Evolutionary conservation across 2,113 vertebrate species (phyloP).

Genomic region (Machaerirhynchus nigripectus): DNA sequence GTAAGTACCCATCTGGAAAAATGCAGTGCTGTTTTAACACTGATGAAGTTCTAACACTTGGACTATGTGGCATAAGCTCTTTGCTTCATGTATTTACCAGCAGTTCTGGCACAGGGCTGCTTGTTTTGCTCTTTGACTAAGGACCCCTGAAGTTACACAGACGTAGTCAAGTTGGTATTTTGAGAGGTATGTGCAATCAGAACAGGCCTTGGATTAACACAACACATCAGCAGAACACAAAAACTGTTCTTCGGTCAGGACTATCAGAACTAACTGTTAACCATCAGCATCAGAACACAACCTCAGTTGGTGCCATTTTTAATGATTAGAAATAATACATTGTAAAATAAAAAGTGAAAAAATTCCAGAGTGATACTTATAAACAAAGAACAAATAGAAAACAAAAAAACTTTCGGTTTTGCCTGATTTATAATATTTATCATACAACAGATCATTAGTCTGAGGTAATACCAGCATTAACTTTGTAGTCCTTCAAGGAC

Average conservation of each 20-base stretch:
- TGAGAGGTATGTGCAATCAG: not conserved
- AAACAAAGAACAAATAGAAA: conserved; percentile 56
- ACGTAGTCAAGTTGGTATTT: not conserved
- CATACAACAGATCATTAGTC: conserved; percentile 37
- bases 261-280: not conserved
- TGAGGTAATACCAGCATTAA: conserved; percentile 39
- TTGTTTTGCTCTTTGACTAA: not conserved
- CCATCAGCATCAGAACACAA: conserved; percentile 39
- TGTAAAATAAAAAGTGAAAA: conserved; percentile 45
- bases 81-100: not conserved
- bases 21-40: not conserved
- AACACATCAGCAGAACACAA: not conserved
- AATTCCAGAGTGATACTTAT: conserved; percentile 42
- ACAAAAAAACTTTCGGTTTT: not conserved
- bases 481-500: conserved; percentile 10
- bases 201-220: not conserved
- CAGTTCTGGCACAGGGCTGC: not conserved
- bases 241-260: not conserved
- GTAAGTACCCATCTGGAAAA: not conserved
- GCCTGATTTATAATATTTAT: conserved; percentile 28
- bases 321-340: conserved; percentile 58
- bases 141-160: not conserved
- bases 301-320: conserved; percentile 56
- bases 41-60: not conserved
- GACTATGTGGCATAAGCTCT: not conserved